A percentile compares a stretch with the other conserved stretches of the same genome.
Conservation (phyloP, 2,797 vertebrate species). For the Tangara arthus region DNA sequence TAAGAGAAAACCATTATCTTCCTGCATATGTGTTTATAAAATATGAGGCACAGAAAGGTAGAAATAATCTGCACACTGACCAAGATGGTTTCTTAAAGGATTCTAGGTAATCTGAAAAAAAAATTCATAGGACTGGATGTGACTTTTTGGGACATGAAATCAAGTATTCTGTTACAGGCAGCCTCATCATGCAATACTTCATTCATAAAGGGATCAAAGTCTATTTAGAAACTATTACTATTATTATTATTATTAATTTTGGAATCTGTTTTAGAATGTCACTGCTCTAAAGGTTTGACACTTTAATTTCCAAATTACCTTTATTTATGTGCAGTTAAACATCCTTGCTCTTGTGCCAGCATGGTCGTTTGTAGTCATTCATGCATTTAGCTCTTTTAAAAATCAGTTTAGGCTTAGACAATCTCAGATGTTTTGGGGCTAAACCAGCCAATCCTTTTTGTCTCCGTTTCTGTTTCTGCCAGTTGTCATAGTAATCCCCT, state of each 20-base stretch:
- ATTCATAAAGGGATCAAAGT: neutral
- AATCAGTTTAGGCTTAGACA: neutral
- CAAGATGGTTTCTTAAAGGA: neutral
- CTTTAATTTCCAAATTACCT: neutral
- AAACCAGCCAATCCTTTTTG: neutral
- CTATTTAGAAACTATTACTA: neutral
- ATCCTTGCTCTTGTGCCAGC: neutral
- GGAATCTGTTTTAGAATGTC: neutral
- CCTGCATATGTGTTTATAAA: neutral
- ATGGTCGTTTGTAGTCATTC: neutral
- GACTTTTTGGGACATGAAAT: neutral
- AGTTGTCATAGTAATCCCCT: neutral
- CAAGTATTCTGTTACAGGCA: neutral
- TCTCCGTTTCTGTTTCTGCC: neutral
- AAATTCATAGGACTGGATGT: neutral
- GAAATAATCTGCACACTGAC: neutral
- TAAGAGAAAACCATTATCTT: neutral
- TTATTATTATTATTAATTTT: neutral
- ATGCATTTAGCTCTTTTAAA: neutral
- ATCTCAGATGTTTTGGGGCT: neutral
- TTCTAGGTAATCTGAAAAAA: neutral
- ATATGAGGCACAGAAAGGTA: neutral
- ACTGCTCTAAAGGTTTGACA: neutral
- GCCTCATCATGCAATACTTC: neutral
- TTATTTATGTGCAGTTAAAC: neutral